Percentiles rank a stretch among this genome's conserved stretches.
Evolutionary conservation across 2,113 vertebrate species (phyloP).

Genomic region (Mirounga angustirostris): DNA sequence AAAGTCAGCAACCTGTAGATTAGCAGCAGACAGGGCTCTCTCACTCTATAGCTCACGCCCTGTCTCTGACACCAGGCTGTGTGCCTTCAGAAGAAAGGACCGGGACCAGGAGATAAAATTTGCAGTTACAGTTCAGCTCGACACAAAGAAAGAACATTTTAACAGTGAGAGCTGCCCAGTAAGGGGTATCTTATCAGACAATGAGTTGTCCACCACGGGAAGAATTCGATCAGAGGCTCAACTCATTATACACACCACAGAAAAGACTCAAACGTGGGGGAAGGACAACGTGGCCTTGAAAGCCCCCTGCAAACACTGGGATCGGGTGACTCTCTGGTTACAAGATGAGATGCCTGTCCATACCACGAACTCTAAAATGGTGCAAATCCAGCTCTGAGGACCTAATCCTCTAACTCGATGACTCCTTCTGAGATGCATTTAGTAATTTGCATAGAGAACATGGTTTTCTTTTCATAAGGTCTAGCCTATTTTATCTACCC

Average conservation of each 20-base stretch:
- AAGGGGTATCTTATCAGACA: neutral
- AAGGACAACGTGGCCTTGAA: neutral
- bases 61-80: neutral
- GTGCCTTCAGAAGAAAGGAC: neutral
- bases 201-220: neutral
- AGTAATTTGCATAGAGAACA: neutral
- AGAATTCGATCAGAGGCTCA: neutral
- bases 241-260: neutral
- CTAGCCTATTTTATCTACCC: neutral
- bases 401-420: neutral
- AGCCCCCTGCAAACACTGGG: neutral
- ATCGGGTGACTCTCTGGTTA: neutral
- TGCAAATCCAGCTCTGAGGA: neutral
- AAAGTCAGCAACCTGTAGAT: neutral
- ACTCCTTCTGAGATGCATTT: neutral
- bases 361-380: neutral
- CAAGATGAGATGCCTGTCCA: neutral
- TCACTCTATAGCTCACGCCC: neutral
- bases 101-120: neutral
- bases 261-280: neutral
- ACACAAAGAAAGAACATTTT: neutral
- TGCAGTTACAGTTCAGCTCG: neutral
- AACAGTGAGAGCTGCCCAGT: neutral
- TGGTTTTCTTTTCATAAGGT: neutral
- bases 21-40: neutral